Percentiles rank a stretch among this genome's conserved stretches.
phyloP scores from a whole-genome alignment of 2,113 vertebrate species.

The Lepisosteus oculatus region DNA sequence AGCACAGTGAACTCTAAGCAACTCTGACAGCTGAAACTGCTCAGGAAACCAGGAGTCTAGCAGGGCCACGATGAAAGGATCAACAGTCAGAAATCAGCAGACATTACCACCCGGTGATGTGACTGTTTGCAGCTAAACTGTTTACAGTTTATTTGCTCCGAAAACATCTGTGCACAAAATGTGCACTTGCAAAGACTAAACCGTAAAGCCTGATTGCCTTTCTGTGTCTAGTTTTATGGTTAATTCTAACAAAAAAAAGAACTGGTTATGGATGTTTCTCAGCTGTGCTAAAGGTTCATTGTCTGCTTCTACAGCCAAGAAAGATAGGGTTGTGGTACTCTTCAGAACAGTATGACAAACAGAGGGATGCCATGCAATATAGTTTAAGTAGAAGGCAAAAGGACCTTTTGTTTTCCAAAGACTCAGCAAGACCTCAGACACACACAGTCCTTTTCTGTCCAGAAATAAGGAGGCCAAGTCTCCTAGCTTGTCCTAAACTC shows the following conservation, averaged over 20 bases:
- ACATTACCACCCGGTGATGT: background rate
- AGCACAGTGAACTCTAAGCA: slow-evolving; percentile 75
- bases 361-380: too few relatives aligned
- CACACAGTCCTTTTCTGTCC: too few relatives aligned
- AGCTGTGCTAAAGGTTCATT: too few relatives aligned
- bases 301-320: too few relatives aligned
- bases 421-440: too few relatives aligned
- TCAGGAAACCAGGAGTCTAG: slow-evolving; percentile 58
- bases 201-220: slow-evolving; percentile 14
- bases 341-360: too few relatives aligned
- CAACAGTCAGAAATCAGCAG: slow-evolving; percentile 33
- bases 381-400: too few relatives aligned
- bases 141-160: background rate
- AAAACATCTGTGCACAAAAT: slow-evolving; percentile 10
- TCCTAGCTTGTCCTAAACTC: too few relatives aligned
- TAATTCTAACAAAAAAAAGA: slow-evolving; percentile 37
- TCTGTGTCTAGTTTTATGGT: background rate
- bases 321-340: too few relatives aligned
- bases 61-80: slow-evolving; percentile 51
- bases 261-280: too few relatives aligned
- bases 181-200: slow-evolving; percentile 1
- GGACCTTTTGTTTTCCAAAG: too few relatives aligned
- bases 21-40: slow-evolving; percentile 83
- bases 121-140: slow-evolving; percentile 1
- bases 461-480: too few relatives aligned